Evolutionary conservation across 2,888 invertebrate species (phyloP).

Genomic region (Encarsia formosa): DNA sequence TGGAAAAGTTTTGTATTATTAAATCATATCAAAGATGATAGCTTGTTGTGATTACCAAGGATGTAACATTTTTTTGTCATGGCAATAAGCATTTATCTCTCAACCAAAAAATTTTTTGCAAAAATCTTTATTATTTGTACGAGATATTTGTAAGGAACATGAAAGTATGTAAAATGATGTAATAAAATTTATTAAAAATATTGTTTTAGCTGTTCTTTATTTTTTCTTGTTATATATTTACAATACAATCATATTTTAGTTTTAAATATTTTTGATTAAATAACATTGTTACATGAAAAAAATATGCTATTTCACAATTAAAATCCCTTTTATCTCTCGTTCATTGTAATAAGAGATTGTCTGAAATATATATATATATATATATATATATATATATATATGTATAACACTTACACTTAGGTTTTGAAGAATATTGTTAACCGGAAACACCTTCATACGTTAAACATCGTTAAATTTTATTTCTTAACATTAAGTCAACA

Average conservation of each 20-base stretch:
- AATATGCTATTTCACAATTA: too few relatives aligned
- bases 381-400: too few relatives aligned
- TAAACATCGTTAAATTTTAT: too few relatives aligned
- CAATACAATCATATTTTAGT: neutral
- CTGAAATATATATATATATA: too few relatives aligned
- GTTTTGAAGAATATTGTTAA: too few relatives aligned
- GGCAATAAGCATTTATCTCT: conserved; percentile 15
- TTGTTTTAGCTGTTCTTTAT: conserved; percentile 2
- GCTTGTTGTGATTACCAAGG: conserved; percentile 18
- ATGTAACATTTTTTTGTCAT: conserved; percentile 8
- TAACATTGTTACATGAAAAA: too few relatives aligned
- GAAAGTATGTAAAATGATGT: conserved; percentile 7
- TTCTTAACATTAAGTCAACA: too few relatives aligned
- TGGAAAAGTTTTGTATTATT: conserved; percentile 14
- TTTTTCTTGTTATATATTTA: conserved; percentile 29
- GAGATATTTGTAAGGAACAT: neutral
- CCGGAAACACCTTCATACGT: too few relatives aligned
- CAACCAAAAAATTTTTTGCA: neutral
- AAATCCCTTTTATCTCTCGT: too few relatives aligned
- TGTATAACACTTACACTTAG: too few relatives aligned
- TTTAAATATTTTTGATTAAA: too few relatives aligned
- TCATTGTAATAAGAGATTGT: too few relatives aligned
- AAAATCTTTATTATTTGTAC: neutral
- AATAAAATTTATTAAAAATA: conserved; percentile 24
- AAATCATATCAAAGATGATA: conserved; percentile 8